A percentile compares a stretch with the other conserved stretches of the same genome.
phyloP scores from a whole-genome alignment of 2,113 vertebrate genomes.

The Halichoerus grypus region DNA sequence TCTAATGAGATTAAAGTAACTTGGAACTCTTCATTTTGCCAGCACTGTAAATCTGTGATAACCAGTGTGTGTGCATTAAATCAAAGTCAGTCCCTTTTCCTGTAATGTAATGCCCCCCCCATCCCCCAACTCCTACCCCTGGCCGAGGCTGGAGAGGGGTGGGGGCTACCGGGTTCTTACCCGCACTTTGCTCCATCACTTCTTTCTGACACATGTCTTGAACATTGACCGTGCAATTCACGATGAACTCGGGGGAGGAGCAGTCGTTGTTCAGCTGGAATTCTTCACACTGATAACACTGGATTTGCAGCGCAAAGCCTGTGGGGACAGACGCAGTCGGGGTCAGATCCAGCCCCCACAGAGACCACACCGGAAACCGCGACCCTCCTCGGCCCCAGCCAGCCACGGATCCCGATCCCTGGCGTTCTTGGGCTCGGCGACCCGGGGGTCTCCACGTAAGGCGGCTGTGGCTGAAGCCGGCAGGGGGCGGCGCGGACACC shows the following conservation, averaged over 20 bases:
- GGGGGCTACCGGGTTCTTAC: conserved; percentile 85
- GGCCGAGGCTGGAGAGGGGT: not conserved
- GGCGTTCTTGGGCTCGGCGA: accelerated
- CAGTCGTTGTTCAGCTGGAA: conserved; percentile 96
- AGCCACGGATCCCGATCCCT: not conserved
- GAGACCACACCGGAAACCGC: not conserved
- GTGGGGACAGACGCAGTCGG: conserved; percentile 56
- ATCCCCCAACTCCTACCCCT: not conserved
- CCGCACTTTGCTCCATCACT: conserved; percentile 96
- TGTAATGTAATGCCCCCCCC: not conserved
- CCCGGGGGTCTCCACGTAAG: not conserved
- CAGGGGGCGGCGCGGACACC: conserved; percentile 61
- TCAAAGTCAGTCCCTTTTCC: not conserved
- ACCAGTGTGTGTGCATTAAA: not conserved
- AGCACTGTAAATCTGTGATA: conserved; percentile 74
- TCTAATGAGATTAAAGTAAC: conserved; percentile 88
- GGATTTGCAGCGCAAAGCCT: conserved; percentile 95
- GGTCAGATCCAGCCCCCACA: not conserved
- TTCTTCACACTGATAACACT: conserved; percentile 99
- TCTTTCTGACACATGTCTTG: conserved; percentile 99
- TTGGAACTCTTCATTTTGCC: conserved; percentile 84
- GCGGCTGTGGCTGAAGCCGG: conserved; percentile 1
- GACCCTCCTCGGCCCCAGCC: accelerated
- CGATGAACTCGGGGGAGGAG: conserved; percentile 96
- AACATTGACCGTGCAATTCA: conserved; percentile 99